Evolutionary conservation across 2,888 invertebrate species (phyloP).

Genomic region (Operophtera brumata): DNA sequence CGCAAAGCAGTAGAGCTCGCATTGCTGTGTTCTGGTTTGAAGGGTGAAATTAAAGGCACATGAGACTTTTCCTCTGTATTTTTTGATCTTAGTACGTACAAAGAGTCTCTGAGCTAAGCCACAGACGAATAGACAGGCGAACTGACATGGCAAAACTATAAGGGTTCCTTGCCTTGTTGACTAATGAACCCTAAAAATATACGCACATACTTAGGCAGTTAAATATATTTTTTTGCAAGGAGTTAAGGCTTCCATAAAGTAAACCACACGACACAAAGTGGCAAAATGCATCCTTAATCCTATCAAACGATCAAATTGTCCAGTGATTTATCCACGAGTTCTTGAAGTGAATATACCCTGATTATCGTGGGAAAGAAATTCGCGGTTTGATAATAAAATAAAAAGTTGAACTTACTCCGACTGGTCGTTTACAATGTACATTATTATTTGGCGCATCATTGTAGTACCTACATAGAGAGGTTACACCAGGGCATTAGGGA

Average conservation of each 20-base stretch:
- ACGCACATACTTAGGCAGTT: no score
- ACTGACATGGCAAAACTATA: no score
- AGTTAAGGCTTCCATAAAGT: neutral
- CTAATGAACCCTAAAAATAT: no score
- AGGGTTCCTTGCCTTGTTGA: no score
- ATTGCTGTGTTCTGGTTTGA: no score
- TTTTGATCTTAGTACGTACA: no score
- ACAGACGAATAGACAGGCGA: no score
- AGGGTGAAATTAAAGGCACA: no score
- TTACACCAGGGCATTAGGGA: conserved; percentile 26
- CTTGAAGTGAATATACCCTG: conserved; percentile 26
- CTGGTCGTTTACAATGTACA: conserved; percentile 64
- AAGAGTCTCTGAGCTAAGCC: no score
- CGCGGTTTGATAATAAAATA: conserved; percentile 46
- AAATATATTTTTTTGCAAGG: no score
- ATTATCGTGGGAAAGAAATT: conserved; percentile 69
- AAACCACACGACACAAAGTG: neutral
- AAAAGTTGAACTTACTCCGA: conserved; percentile 57
- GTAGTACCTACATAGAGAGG: conserved; percentile 51
- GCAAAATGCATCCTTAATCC: conserved; percentile 6
- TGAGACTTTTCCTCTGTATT: no score
- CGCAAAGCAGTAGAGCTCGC: no score
- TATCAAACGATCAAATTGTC: conserved; percentile 19
- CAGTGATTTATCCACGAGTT: conserved; percentile 19
- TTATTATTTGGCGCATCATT: conserved; percentile 62